Percentiles rank a stretch among this genome's conserved stretches.
These are phyloP conservation scores for Masticophis lateralis DNA, from an alignment of 2,797 vertebrate species.

Conservation along the genomic window DNA sequence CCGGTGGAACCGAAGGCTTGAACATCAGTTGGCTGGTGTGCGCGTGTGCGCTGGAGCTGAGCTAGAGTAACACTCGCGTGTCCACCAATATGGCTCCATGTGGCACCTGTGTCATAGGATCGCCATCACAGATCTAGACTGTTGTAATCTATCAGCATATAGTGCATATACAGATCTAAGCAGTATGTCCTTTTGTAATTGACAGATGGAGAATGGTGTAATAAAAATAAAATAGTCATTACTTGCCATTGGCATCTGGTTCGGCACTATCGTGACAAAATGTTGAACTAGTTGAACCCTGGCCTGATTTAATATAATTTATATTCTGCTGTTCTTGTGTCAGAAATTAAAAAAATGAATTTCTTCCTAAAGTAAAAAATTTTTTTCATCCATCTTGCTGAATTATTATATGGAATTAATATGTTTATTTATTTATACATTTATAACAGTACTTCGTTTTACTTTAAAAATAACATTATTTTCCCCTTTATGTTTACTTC, in stretches of 20 bases:
- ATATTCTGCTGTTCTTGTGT: not conserved
- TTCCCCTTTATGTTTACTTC: slow-evolving; percentile 50
- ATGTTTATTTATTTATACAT: not conserved
- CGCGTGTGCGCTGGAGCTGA: no score
- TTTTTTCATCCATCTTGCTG: not conserved
- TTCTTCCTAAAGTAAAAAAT: not conserved
- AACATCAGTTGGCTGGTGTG: no score
- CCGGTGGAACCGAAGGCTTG: no score
- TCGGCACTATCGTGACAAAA: not conserved
- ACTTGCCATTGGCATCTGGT: not conserved
- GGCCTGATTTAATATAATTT: not conserved
- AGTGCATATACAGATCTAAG: not conserved
- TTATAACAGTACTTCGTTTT: not conserved
- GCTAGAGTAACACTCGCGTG: no score
- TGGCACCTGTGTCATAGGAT: no score
- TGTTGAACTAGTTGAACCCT: not conserved
- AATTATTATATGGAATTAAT: not conserved
- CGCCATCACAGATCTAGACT: not conserved
- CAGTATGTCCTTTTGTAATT: not conserved
- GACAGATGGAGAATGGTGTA: not conserved
- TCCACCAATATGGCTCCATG: no score
- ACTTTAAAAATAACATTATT: not conserved
- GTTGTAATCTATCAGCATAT: not conserved
- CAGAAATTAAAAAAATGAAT: not conserved
- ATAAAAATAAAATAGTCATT: not conserved